These are phyloP conservation scores for Phymanthus crucifer DNA, from an alignment of 92 coral and sea anemone genomes.

Conservation along the genomic window DNA sequence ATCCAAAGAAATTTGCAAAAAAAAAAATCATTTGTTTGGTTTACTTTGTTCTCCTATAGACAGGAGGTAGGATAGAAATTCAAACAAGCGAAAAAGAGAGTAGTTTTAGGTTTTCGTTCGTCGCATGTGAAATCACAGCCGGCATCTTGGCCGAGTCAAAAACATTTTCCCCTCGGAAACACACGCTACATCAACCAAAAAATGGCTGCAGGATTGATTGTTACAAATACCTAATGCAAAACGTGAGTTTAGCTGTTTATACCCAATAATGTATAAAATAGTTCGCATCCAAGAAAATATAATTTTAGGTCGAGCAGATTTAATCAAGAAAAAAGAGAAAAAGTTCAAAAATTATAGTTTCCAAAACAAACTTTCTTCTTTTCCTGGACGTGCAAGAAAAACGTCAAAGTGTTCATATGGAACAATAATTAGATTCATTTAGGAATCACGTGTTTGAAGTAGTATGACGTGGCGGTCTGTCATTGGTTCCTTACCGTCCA, in stretches of 20 bases:
- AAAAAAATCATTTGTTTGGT: too few species aligned
- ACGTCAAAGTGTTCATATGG: neutral
- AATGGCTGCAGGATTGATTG: neutral
- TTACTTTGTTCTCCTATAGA: too few species aligned
- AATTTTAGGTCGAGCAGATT: neutral
- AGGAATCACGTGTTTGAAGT: constrained; percentile 5
- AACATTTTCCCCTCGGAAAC: neutral
- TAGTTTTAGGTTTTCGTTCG: neutral
- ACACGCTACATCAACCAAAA: neutral
- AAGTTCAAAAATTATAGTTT: neutral
- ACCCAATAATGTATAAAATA: neutral
- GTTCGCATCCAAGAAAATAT: too few species aligned
- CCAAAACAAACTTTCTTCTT: neutral
- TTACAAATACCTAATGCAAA: neutral
- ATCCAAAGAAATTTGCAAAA: neutral
- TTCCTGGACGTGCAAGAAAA: neutral
- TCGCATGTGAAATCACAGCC: neutral
- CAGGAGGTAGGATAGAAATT: too few species aligned
- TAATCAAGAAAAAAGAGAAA: neutral
- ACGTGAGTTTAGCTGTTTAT: neutral
- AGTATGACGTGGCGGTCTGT: constrained; percentile 7
- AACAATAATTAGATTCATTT: neutral
- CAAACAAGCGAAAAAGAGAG: too few species aligned
- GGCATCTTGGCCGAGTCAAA: constrained; percentile 4
- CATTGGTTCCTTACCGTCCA: constrained; percentile 1